Conservation (phyloP, 2,797 vertebrate genomes). For the Alectoris magna region DNA sequence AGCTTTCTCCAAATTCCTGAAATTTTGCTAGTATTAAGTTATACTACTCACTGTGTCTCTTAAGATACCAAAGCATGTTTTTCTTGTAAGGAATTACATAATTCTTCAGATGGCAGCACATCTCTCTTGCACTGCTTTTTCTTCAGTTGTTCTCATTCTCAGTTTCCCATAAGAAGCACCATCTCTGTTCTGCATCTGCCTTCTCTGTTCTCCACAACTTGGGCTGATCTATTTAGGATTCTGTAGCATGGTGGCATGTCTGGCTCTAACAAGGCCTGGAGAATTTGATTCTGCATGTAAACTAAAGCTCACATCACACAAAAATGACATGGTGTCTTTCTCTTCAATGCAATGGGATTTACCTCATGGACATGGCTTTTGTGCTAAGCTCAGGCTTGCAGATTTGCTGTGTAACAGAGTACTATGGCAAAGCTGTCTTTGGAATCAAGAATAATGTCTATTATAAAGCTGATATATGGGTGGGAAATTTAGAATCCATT, state of each 20-base stretch:
- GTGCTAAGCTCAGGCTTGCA: not conserved
- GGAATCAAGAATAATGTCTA: not conserved
- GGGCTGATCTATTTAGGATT: not conserved
- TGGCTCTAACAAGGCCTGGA: not conserved
- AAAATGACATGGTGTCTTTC: not conserved
- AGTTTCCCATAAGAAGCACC: not conserved
- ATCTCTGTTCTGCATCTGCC: not conserved
- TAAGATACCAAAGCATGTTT: not conserved
- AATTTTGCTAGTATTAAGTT: slow-evolving; percentile 46
- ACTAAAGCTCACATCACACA: not conserved
- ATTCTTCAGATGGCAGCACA: slow-evolving; percentile 19
- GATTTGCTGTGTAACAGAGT: not conserved
- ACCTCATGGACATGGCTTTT: not conserved
- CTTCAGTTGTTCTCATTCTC: not conserved
- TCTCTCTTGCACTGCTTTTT: not conserved
- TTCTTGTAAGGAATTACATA: slow-evolving; percentile 53
- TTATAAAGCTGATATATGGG: not conserved
- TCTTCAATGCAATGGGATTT: not conserved
- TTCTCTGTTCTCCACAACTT: not conserved
- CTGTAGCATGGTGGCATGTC: not conserved
- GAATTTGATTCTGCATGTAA: not conserved
- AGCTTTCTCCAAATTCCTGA: slow-evolving; percentile 26
- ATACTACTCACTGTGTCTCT: slow-evolving; percentile 14
- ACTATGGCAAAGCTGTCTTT: not conserved
- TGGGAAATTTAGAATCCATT: not conserved